These are phyloP conservation scores for Onychorhynchus coronatus DNA, from an alignment of 2,113 vertebrate species.

Conservation along the genomic window DNA sequence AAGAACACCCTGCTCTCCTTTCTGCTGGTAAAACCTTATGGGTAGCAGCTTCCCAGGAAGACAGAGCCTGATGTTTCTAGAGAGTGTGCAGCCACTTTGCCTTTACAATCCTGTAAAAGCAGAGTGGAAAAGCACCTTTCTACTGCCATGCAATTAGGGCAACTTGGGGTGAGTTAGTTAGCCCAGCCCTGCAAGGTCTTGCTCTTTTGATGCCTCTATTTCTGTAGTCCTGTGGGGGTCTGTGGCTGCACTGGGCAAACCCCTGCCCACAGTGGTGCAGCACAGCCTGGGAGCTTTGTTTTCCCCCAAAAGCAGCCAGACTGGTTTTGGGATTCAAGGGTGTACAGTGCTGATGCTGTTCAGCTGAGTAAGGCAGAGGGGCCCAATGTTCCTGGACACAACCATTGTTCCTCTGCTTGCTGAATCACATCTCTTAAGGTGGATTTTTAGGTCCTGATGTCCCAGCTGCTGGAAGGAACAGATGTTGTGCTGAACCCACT, in stretches of 20 bases:
- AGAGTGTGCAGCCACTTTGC: not conserved
- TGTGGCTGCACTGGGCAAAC: accelerated
- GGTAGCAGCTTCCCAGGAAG: not conserved
- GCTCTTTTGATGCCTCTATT: not conserved
- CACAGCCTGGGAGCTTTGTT: not conserved
- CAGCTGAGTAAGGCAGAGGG: not conserved
- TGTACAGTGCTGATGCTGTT: not conserved
- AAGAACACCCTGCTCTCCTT: not conserved
- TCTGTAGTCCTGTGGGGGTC: not conserved
- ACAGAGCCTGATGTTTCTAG: not conserved
- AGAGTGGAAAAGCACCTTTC: not conserved
- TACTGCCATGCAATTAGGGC: not conserved
- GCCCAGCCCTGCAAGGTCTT: not conserved
- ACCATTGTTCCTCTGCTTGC: not conserved
- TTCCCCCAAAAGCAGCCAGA: not conserved
- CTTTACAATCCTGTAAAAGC: not conserved
- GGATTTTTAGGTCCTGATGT: not conserved
- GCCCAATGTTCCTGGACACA: accelerated
- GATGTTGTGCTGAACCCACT: not conserved
- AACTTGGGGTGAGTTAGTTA: not conserved
- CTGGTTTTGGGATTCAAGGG: not conserved
- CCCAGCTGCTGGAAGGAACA: not conserved
- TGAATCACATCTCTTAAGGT: not conserved
- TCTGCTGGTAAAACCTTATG: accelerated
- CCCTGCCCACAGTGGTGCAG: accelerated